Evolutionary conservation across 2,113 vertebrate species (phyloP).

Genomic region (Nothocercus julius): DNA sequence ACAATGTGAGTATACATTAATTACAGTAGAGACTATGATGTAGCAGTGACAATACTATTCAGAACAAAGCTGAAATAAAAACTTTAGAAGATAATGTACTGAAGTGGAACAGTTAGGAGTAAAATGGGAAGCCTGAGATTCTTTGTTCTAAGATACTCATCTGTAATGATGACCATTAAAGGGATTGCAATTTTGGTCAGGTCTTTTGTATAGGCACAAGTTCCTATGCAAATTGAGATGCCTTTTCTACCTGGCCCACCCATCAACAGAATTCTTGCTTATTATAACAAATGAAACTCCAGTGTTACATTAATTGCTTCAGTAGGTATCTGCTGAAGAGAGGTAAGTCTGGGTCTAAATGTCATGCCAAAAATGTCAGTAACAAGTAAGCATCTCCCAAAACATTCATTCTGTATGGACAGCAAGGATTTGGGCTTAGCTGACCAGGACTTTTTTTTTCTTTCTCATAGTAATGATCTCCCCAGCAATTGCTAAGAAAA

Average conservation of each 20-base stretch:
- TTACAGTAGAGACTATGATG: constrained; percentile 16
- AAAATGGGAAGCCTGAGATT: neutral
- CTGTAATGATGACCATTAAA: neutral
- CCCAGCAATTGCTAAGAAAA: neutral
- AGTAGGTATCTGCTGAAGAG: neutral
- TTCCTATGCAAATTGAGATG: neutral
- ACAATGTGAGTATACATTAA: constrained; percentile 39
- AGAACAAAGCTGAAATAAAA: constrained; percentile 22
- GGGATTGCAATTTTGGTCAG: neutral
- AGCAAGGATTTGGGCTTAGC: neutral
- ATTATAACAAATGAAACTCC: neutral
- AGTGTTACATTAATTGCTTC: neutral
- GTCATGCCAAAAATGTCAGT: neutral
- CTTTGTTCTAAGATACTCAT: neutral
- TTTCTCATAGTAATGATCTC: neutral
- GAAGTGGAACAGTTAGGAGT: neutral
- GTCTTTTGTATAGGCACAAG: neutral
- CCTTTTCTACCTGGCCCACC: neutral
- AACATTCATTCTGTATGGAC: neutral
- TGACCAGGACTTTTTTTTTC: neutral
- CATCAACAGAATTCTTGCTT: neutral
- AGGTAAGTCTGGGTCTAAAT: neutral
- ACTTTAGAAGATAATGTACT: neutral
- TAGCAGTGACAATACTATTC: neutral
- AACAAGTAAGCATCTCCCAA: neutral